Conservation (phyloP, 2,113 vertebrate genomes). For the Trogon melanurus region DNA sequence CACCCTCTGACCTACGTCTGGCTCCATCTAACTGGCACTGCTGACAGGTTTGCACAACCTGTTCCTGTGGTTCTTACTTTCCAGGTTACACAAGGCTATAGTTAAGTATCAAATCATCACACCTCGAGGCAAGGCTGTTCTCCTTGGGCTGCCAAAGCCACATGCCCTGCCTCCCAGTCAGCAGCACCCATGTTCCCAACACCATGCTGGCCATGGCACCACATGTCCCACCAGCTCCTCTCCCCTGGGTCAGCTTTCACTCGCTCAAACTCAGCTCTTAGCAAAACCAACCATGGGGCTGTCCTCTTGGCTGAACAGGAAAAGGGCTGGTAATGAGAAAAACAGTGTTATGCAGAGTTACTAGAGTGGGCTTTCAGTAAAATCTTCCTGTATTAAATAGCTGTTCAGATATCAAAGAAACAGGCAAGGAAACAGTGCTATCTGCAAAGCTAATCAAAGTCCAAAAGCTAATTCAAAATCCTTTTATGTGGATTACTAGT, state of each 20-base stretch:
- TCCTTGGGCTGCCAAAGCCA: background rate
- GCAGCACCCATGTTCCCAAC: background rate
- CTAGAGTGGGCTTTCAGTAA: background rate
- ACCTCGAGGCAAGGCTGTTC: background rate
- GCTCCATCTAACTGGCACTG: background rate
- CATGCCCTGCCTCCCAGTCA: rapidly evolving
- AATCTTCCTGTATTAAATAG: background rate
- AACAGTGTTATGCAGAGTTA: background rate
- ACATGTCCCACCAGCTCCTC: rapidly evolving
- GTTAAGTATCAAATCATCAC: rapidly evolving
- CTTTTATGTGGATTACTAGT: background rate
- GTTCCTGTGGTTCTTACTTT: background rate
- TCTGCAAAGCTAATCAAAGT: background rate
- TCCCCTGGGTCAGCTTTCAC: background rate
- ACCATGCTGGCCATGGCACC: rapidly evolving
- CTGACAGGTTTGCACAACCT: background rate
- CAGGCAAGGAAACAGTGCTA: background rate
- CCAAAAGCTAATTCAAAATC: background rate
- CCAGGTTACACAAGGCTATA: background rate
- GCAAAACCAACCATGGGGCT: rapidly evolving
- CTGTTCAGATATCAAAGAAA: background rate
- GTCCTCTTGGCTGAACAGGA: rapidly evolving
- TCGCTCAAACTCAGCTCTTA: background rate
- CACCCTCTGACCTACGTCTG: background rate
- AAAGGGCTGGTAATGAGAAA: background rate